A percentile compares a stretch with the other conserved stretches of the same genome.
phyloP scores from a whole-genome alignment of 2,113 vertebrate genomes.

The Tautogolabrus adspersus region DNA sequence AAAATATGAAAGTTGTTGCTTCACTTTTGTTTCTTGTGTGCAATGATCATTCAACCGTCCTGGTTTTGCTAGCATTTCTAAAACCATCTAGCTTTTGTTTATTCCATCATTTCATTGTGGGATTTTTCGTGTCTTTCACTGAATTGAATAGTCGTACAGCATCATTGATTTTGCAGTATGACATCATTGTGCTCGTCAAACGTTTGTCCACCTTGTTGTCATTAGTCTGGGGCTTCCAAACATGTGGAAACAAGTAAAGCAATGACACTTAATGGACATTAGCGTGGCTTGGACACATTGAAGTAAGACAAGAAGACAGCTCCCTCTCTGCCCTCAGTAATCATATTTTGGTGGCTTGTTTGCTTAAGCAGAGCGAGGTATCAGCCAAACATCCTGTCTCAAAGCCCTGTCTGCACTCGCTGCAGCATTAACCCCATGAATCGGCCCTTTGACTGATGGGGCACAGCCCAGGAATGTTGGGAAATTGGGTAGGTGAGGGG shows the following conservation, averaged over 20 bases:
- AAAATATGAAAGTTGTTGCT: too few species aligned
- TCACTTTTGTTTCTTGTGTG: too few species aligned
- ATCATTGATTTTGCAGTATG: background rate
- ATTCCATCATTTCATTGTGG: too few species aligned
- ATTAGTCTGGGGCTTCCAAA: constrained; percentile 33
- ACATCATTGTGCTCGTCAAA: constrained; percentile 19
- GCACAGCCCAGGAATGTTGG: constrained; percentile 81
- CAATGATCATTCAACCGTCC: too few species aligned
- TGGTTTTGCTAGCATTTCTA: too few species aligned
- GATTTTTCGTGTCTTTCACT: too few species aligned
- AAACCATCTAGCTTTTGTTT: too few species aligned
- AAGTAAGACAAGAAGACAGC: constrained; percentile 61
- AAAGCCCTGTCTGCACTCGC: constrained; percentile 79
- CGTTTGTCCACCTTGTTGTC: constrained; percentile 39
- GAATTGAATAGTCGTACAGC: background rate
- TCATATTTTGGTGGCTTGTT: constrained; percentile 88
- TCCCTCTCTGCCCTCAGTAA: constrained; percentile 80
- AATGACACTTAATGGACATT: constrained; percentile 66
- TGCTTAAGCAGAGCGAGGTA: constrained; percentile 87
- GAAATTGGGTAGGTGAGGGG: constrained; percentile 78
- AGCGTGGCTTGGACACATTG: constrained; percentile 57
- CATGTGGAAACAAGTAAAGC: constrained; percentile 65
- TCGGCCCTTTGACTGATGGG: constrained; percentile 82
- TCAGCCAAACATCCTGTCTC: constrained; percentile 90
- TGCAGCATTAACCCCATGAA: constrained; percentile 80